These are phyloP conservation scores for Allolobophora icterica DNA, from an alignment of 2,888 invertebrate species.

Conservation along the genomic window DNA sequence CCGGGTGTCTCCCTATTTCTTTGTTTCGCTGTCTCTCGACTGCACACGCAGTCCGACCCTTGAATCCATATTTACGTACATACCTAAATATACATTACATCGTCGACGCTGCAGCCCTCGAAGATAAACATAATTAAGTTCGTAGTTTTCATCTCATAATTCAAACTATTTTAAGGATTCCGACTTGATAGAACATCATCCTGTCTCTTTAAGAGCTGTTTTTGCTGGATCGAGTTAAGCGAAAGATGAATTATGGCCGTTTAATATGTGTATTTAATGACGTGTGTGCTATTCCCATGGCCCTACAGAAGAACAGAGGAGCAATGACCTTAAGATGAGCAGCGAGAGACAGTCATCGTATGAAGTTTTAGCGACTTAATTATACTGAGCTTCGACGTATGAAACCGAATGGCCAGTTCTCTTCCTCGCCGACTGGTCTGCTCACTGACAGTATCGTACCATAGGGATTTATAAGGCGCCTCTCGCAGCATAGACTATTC, in stretches of 20 bases:
- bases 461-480: too few relatives aligned
- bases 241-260: background rate
- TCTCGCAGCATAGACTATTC: too few relatives aligned
- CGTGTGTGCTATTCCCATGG: background rate
- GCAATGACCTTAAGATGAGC: too few relatives aligned
- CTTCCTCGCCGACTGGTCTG: too few relatives aligned
- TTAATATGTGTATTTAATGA: background rate
- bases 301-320: too few relatives aligned
- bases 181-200: background rate
- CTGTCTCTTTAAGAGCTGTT: background rate
- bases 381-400: too few relatives aligned
- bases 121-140: constrained; percentile 1
- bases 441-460: too few relatives aligned
- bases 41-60: background rate
- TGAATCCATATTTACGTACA: background rate
- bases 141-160: background rate
- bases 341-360: too few relatives aligned
- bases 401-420: too few relatives aligned
- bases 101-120: background rate
- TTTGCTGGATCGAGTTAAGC: background rate
- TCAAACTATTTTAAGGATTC: background rate
- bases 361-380: too few relatives aligned
- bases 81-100: background rate
- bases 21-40: background rate
- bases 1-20: too few relatives aligned